phyloP scores from a whole-genome alignment of 2,888 invertebrate genomes.

The Dichetophora obliterata region DNA sequence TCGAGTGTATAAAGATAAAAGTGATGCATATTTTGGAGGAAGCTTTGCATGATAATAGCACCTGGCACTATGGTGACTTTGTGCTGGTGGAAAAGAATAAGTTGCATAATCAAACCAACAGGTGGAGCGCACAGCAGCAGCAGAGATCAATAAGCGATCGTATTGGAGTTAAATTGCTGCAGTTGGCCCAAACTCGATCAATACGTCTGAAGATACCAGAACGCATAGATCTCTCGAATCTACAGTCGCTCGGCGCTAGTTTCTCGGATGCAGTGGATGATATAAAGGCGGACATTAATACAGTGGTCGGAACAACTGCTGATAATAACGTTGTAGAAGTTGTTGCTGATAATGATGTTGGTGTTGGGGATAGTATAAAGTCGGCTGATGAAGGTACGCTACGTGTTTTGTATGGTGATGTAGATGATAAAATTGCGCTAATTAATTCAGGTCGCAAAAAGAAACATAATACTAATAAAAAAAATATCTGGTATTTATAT shows the following conservation, averaged over 20 bases:
- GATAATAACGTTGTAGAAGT: conserved; percentile 40
- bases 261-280: conserved; percentile 58
- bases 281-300: conserved; percentile 35
- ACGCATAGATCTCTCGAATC: conserved; percentile 29
- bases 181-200: conserved; percentile 57
- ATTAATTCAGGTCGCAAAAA: conserved; percentile 47
- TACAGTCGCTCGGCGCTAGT: conserved; percentile 28
- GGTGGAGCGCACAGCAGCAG: neutral
- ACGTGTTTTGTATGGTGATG: conserved; percentile 51
- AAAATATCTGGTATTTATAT: conserved; percentile 53
- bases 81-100: conserved; percentile 1
- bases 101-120: neutral
- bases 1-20: conserved; percentile 69
- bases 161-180: conserved; percentile 55
- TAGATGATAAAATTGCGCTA: conserved; percentile 63
- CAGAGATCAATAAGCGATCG: conserved; percentile 45
- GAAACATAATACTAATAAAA: conserved; percentile 46
- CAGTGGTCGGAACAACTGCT: neutral
- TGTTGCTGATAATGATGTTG: conserved; percentile 10
- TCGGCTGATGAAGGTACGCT: conserved; percentile 63
- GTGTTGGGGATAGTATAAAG: conserved; percentile 32
- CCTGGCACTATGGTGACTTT: conserved; percentile 65
- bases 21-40: conserved; percentile 68
- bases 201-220: conserved; percentile 58
- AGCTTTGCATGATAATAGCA: conserved; percentile 66